Evolutionary conservation across 2,888 invertebrate genomes (phyloP), one percentile per base, ranked within the genome.

Genomic region (Alloplasta piceator): DNA sequence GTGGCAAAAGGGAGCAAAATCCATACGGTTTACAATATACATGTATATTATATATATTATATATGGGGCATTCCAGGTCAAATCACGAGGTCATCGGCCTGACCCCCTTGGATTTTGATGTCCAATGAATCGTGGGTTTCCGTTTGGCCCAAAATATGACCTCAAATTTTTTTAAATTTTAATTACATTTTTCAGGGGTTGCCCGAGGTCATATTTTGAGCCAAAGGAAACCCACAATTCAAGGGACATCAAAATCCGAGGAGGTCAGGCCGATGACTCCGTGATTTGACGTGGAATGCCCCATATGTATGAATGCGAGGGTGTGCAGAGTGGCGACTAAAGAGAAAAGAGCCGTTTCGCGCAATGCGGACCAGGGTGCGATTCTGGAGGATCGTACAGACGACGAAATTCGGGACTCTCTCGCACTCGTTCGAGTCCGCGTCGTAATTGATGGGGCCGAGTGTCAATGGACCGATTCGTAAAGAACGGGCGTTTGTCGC

Each of bases 401-500:
- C 14, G 64, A n/a, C 16, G 14, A 73, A 26, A 46, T 61, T 58
- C 43, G 67, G 56, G 60, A 39, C 9, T 46, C n/a, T 38, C 26
- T 26, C 26, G 26, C 9, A 56, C 73, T 9, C 52, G 46, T 48
- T 55, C 36, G 73, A 56, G 52, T 61, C 41, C 39, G 72, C 72
- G 84, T 82, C 84, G 81, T 88, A 89, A 89, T 89, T 86, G 88
- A 89, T 88, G 85, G 85, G 85, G 81, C 82, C 78, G 78, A 82
- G 86, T 86, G 87, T 88, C 89, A 87, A 88, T 87, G 87, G 86
- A 78, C 85, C 85, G 85, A 87, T 86, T 85, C 85, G 84, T 83
- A 85, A 86, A 85, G 86, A 85, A 85, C 84, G 84, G 82, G 82
- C 87, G 86, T 86, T 87, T 84, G 85, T 86, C 85, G 85, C 85